Conservation (phyloP, 2,888 invertebrate genomes). For the Cheilosia pagana region DNA sequence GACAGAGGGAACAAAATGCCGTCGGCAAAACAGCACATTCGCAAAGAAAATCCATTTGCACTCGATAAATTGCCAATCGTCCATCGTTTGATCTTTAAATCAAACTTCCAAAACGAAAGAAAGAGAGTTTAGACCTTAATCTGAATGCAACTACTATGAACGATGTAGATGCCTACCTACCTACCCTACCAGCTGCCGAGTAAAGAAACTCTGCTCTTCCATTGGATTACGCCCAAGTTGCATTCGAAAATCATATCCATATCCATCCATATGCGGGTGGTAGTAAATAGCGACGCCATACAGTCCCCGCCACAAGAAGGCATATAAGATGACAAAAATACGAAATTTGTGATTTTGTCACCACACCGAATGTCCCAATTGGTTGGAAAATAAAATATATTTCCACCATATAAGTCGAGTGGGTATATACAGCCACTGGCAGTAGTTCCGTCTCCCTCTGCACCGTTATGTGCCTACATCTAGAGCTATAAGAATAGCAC, state of each 20-base stretch:
- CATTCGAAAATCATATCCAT: constrained; percentile 7
- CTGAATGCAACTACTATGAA: not conserved
- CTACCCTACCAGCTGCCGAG: not conserved
- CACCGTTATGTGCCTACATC: constrained; percentile 37
- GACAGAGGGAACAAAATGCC: constrained; percentile 4
- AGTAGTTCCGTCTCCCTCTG: constrained; percentile 64
- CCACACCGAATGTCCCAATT: constrained; percentile 71
- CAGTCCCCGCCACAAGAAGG: constrained; percentile 5
- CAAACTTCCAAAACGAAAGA: constrained; percentile 22
- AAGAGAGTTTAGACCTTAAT: not conserved
- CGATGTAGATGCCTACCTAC: constrained; percentile 14
- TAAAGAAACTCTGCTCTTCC: constrained; percentile 32
- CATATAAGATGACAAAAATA: constrained; percentile 70
- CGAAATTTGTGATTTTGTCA: constrained; percentile 72
- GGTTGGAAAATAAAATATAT: constrained; percentile 63
- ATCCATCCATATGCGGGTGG: constrained; percentile 14
- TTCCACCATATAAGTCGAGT: constrained; percentile 37
- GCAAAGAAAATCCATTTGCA: constrained; percentile 10
- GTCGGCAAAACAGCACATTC: constrained; percentile 48
- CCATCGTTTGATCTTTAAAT: constrained; percentile 30
- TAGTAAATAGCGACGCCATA: constrained; percentile 11
- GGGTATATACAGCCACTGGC: not conserved
- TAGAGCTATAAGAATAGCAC: constrained; percentile 42
- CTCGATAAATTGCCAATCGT: constrained; percentile 23
- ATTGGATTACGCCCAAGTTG: constrained; percentile 69